phyloP scores from a whole-genome alignment of 2,888 invertebrate species.

The Scaptomyza cyrtandrae region DNA sequence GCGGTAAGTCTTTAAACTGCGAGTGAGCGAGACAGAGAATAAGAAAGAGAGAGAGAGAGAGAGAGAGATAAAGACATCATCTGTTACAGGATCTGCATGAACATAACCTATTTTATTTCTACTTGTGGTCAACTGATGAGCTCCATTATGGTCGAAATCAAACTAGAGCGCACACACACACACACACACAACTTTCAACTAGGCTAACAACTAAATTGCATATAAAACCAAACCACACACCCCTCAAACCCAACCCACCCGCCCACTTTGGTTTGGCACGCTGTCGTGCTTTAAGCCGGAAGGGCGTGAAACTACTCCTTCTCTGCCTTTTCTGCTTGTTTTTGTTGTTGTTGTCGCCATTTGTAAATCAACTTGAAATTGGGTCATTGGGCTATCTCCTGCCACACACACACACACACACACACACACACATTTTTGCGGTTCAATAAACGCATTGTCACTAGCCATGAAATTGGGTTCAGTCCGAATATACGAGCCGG shows the following conservation, averaged over 20 bases:
- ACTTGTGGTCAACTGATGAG: constrained; percentile 35
- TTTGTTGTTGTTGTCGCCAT: constrained; percentile 36
- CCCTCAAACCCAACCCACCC: not conserved
- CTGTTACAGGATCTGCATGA: not conserved
- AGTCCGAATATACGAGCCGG: not conserved
- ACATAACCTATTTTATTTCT: not conserved
- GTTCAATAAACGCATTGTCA: constrained; percentile 68
- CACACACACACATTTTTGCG: constrained; percentile 42
- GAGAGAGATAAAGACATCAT: not conserved
- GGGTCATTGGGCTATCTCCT: constrained; percentile 81
- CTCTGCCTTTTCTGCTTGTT: constrained; percentile 29
- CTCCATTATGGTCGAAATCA: constrained; percentile 41
- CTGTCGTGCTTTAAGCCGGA: constrained; percentile 29
- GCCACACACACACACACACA: not conserved
- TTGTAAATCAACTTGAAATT: constrained; percentile 79
- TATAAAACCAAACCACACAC: constrained; percentile 1
- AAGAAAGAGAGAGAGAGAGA: not conserved
- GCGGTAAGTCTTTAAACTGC: constrained; percentile 78
- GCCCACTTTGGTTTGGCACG: constrained; percentile 13
- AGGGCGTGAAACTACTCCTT: constrained; percentile 53
- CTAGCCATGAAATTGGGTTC: constrained; percentile 54
- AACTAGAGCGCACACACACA: constrained; percentile 34
- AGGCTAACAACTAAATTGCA: constrained; percentile 53
- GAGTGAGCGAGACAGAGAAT: not conserved
- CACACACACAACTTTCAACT: constrained; percentile 29